Evolutionary conservation across 2,888 invertebrate species (phyloP), one percentile per base, ranked within the genome.

Genomic region (Drosophila anomalata): DNA sequence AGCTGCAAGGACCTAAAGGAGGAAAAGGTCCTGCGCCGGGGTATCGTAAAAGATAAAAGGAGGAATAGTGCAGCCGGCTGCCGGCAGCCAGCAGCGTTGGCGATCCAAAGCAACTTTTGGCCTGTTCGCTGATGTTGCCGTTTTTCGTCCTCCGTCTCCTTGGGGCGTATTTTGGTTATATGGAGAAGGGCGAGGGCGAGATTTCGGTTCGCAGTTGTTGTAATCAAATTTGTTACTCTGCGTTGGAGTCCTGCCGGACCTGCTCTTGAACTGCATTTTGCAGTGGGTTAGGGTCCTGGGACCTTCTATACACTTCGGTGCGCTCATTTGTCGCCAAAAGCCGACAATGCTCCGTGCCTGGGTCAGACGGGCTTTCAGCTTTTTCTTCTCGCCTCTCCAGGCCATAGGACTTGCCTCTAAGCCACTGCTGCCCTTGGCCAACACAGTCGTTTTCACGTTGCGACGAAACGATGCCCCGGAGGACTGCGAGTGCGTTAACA

Each of bases 161-260:
- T 79, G 61, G 75, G 77, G 82, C 66, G 73, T 62, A 57, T 59
- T 77, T 77, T 52, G 24, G 62, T 48, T 42, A 50, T 36, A 36
- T 36, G 36, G 36, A 36, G 36, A n/a, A n/a, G 36, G 36, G 36
- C 6, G 53, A 75, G 31, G n/a, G 29, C 62, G 20, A 50, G 36
- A 8, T 57, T 29, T 7, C 31, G 20, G 22, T 44, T 36, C 11
- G 52, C 46, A 63, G 53, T 61, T 67, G 67, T 75, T 81, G 77
- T 76, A 78, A 85, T 82, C 76, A 79, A 82, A 82, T 82, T 87
- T 85, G 87, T 77, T 76, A 75, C 71, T 75, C 79, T 75, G 76
- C 76, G 73, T 75, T 69, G 65, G 58, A 46, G 39, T 39, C 52
- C 42, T 41, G 22, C 53, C 51, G 56, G 68, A 76, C 54, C 42